Percentiles rank a stretch among this genome's conserved stretches.
Conservation (phyloP, 2,797 vertebrate species). For the Cirrhinus molitorella region DNA sequence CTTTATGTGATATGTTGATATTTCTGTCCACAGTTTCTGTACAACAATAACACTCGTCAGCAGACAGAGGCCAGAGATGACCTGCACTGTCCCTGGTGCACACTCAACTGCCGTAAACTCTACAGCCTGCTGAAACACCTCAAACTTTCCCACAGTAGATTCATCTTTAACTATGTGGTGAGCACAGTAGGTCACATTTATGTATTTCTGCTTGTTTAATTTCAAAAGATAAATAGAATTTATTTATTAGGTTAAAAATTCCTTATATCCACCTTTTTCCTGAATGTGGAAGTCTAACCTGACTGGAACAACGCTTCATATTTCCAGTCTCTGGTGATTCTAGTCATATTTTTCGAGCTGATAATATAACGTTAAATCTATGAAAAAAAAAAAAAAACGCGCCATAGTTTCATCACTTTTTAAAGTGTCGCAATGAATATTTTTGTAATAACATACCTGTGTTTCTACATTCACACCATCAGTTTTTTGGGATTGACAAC, state of each 20-base stretch:
- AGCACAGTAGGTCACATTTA: constrained; percentile 61
- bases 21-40: constrained; percentile 85
- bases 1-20: not conserved
- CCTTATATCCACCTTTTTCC: not conserved
- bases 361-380: no score
- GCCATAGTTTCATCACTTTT: no score
- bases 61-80: constrained; percentile 98
- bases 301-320: no score
- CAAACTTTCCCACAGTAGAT: constrained; percentile 97
- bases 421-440: no score
- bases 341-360: no score
- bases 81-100: constrained; percentile 98
- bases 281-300: no score
- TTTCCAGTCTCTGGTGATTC: no score
- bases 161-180: constrained; percentile 99
- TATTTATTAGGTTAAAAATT: not conserved
- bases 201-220: not conserved
- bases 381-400: no score
- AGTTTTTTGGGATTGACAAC: no score
- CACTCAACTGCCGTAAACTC: constrained; percentile 95
- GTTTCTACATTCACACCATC: no score
- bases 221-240: not conserved
- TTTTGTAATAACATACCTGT: no score
- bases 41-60: constrained; percentile 98
- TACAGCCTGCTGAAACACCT: constrained; percentile 99